Evolutionary conservation across 23 tunicate species (phyloP).

Genomic region (Aplidium turbinatum): DNA sequence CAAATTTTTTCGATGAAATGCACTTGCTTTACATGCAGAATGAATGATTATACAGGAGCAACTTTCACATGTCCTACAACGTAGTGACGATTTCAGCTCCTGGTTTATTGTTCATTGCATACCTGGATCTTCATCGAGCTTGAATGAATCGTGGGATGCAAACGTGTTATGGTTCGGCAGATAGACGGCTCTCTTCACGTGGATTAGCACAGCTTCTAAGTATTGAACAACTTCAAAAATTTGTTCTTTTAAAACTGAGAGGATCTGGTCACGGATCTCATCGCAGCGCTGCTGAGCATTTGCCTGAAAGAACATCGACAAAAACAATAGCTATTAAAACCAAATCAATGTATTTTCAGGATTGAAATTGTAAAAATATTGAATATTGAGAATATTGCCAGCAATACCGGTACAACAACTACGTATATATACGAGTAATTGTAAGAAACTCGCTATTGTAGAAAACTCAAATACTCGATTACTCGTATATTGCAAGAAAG

Average conservation of each 20-base stretch:
- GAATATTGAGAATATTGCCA: background rate
- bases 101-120: no score
- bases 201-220: conserved; percentile 69
- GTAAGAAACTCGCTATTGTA: no score
- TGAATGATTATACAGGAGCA: no score
- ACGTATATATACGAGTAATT: no score
- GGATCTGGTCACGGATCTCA: conserved; percentile 69
- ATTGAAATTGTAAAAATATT: background rate
- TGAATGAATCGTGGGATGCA: conserved; percentile 13
- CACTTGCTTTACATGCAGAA: no score
- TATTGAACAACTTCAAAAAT: conserved; percentile 63
- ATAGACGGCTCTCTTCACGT: conserved; percentile 60
- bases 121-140: conserved; percentile 27
- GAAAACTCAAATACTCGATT: no score
- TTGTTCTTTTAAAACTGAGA: conserved; percentile 66
- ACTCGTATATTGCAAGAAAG: no score
- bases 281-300: conserved; percentile 90
- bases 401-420: no score
- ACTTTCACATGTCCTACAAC: no score
- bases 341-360: background rate
- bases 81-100: no score
- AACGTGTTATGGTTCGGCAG: conserved; percentile 57
- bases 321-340: background rate
- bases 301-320: conserved; percentile 29
- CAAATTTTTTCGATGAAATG: no score